Evolutionary conservation across 1,140 invertebrate genomes (phyloP), one percentile per base, ranked within the genome.

Genomic region (Sitobion miscanthi): DNA sequence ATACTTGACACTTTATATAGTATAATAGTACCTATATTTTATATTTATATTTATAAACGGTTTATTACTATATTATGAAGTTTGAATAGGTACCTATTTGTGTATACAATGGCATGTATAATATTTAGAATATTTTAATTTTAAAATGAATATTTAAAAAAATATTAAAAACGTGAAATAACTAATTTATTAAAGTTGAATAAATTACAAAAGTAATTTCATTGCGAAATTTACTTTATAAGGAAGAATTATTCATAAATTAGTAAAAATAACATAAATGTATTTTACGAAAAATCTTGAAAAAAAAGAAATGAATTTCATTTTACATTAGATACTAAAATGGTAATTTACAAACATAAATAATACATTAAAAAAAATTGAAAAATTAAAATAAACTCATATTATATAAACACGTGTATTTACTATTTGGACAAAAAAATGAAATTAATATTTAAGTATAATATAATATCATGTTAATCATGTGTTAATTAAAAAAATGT

Each of bases 141-240:
- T n/a, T n/a, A 69, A 69, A 69, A n/a, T 6, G 62, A n/a, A n/a
- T n/a, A 69, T 69, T 57, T 25, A 57, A 25, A 57, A 57, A 57
- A 25, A 52, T 20, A 52, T 25, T 25, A 62, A 62, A 57, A 62
- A 30, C 25, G 14, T n/a, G 30, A 69, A 69, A 69, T 69, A 69
- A n/a, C 62, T n/a, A 69, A 69, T 69, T 69, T 69, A 3, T 30
- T 69, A 17, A 69, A 69, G 30, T n/a, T n/a, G 62, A 69, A 69
- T 69, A 69, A 69, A 69, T 69, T 69, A 69, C n/a, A 69, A 69
- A 69, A 69, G 62, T 69, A 69, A 69, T 69, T 69, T 69, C 11
- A 69, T n/a, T n/a, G 11, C 30, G n/a, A 69, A 69, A n/a, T 30
- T 69, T 69, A 69, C 30, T 69, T n/a, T 69, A n/a, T n/a, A n/a